phyloP scores from a whole-genome alignment of 2,888 invertebrate genomes.

The Podabrus alpinus region DNA sequence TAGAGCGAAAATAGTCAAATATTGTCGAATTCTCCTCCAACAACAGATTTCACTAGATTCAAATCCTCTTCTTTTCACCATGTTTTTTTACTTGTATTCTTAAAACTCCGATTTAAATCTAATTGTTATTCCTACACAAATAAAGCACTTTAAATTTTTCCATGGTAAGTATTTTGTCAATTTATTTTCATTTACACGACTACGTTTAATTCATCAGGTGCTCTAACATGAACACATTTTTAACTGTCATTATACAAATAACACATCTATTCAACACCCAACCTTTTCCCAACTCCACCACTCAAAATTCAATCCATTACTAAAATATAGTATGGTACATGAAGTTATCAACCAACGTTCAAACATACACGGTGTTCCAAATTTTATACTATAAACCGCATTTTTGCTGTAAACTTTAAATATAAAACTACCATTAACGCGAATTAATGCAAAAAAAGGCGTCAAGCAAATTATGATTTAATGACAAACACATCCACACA shows the following conservation, averaged over 20 bases:
- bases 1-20: slow-evolving; percentile 9
- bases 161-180: background rate
- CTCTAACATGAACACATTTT: slow-evolving; percentile 7
- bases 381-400: background rate
- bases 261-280: background rate
- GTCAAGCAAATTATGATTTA: background rate
- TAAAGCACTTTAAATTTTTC: slow-evolving; percentile 2
- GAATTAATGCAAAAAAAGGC: background rate
- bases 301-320: background rate
- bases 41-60: slow-evolving; percentile 4
- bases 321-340: background rate
- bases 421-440: background rate
- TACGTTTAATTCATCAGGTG: slow-evolving; percentile 23
- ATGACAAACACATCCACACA: background rate
- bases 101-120: slow-evolving; percentile 8
- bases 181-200: slow-evolving; percentile 11
- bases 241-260: slow-evolving; percentile 4
- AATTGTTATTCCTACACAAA: slow-evolving; percentile 6
- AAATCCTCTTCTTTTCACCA: slow-evolving; percentile 18
- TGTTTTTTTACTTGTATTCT: slow-evolving; percentile 18
- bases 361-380: background rate
- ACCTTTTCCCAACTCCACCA: background rate
- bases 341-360: background rate
- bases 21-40: slow-evolving; percentile 14
- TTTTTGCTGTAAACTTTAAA: background rate